Base-by-base conservation (phyloP, 2,888 invertebrate species). In the Crematogaster levior region DNA sequence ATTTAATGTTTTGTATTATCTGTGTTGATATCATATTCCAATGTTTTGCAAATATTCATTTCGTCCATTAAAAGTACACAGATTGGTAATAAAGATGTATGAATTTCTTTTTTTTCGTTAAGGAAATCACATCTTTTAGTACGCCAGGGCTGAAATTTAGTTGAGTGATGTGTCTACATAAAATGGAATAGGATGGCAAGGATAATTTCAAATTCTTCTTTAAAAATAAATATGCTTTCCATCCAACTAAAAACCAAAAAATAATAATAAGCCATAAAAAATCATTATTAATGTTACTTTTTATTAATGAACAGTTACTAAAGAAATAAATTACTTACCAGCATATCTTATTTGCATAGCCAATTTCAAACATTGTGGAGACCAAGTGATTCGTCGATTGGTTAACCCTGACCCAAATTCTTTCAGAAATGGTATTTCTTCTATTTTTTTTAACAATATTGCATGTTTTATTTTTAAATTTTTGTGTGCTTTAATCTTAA, bases 11-110 rank as follows among this genome's bases (percentile, higher is more conserved):
- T 43, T 65, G 24, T 46, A 18, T 43, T 68, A 68, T 51, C 51
- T 68, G 68, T 48, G 48, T 51, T 68, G 68, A 68, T 34, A 68
- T 68, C 68, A 68, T 68, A 68, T n/a, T 68, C 68, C 34, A 68
- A 48, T 48, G 68, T 48, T 48, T 43, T 43, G 27, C 21, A 40
- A 68, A 68, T 51, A 43, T 68, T 51, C 68, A 68, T 68, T 30
- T 68, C 68, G 5, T 68, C 68, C 68, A 68, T 68, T 30, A 68
- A 48, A 51, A 48, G 18, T 34, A 68, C 51, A 68, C 68, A 68
- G 34, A 48, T 51, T 48, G 27, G 3, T 68, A 34, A n/a, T 27
- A 5, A 51, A 68, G n/a, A 21, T 43, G 30, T 48, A 30, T 24
- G 27, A 48, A 18, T 68, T 48, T 46, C 18, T 48, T 40, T 18